Base-by-base conservation (phyloP, 2,888 invertebrate species). In the Monochamus alternatus region DNA sequence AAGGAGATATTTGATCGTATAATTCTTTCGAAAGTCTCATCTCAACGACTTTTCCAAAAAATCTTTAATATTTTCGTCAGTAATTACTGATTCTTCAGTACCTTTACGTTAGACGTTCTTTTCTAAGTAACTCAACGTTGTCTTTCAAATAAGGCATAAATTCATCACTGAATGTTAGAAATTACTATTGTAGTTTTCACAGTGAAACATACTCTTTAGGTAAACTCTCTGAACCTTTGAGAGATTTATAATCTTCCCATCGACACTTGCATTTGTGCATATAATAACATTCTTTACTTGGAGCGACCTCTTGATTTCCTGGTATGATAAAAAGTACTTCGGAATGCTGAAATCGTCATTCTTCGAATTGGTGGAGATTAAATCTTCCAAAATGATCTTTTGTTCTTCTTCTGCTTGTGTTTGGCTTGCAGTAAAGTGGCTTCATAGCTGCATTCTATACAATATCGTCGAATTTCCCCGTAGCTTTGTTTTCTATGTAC, bases 271-370 rank as follows among this genome's bases (percentile, higher is more conserved):
- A 30, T 65, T 65, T 22, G 65, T 65, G 30, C 65, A 65, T 1
- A 65, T 47, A 51, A 65, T 30, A 14, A 65, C 51, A 31, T 65
- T 51, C 12, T 30, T 22, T 12, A 65, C 30, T 51, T 47, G 22
- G 31, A 65, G 51, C 30, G 14, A 51, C 3, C 31, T 30, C 31
- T 65, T 65, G 1, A 65, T 2, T 47, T 30, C 47, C n/a, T 65
- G 47, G 31, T 30, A 65, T 5, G 65, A 65, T 10, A 65, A 47
- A 12, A 51, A 65, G 10, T 65, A 65, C 65, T 65, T 65, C 1
- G 51, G 30, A 9, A 65, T 9, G 47, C 65, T 65, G 31, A 65
- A 65, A 5, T 65, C 51, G 47, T 52, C 65, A 3, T 30, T 47
- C 5, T 22, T 65, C n/a, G 65, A 65, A n/a, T 47, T 51, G 51